Evolutionary conservation across 2,888 invertebrate species (phyloP).

Genomic region (Amitus sp.): DNA sequence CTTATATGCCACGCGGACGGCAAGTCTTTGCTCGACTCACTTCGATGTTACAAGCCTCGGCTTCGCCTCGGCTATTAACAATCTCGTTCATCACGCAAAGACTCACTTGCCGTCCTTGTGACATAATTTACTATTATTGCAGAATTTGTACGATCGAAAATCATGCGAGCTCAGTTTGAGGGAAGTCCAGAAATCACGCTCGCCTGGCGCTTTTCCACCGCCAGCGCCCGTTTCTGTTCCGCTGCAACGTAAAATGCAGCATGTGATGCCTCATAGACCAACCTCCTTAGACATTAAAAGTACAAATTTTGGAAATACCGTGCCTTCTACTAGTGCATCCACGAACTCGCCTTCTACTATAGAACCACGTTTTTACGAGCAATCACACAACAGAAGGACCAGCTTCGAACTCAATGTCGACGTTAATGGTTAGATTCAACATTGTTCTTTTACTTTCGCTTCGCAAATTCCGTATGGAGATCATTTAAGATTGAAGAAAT

Average conservation of each 20-base stretch:
- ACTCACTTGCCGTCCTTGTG: too few relatives aligned
- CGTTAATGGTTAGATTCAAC: too few relatives aligned
- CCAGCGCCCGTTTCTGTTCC: conserved; percentile 51
- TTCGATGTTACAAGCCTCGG: too few relatives aligned
- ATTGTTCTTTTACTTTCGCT: too few relatives aligned
- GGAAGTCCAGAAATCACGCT: conserved; percentile 58
- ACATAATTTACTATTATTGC: too few relatives aligned
- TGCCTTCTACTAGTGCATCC: conserved; percentile 42
- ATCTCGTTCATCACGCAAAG: too few relatives aligned
- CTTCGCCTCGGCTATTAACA: too few relatives aligned
- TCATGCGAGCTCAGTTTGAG: conserved; percentile 60
- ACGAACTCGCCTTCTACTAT: conserved; percentile 49
- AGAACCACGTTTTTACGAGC: conserved; percentile 51
- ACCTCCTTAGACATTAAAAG: conserved; percentile 55
- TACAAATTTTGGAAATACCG: conserved; percentile 27
- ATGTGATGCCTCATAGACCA: conserved; percentile 49
- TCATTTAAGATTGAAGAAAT: too few relatives aligned
- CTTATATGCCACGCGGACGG: too few relatives aligned
- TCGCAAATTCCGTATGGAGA: too few relatives aligned
- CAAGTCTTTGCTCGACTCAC: too few relatives aligned
- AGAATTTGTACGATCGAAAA: conserved; percentile 65
- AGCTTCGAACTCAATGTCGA: conserved; percentile 60
- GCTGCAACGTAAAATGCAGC: conserved; percentile 35
- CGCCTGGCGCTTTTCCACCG: conserved; percentile 70
- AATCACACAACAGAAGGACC: conserved; percentile 46